Percentiles rank a stretch among this genome's conserved stretches.
Evolutionary conservation across 2,797 vertebrate genomes (phyloP).

Genomic region (Gadopsis bispinosus): DNA sequence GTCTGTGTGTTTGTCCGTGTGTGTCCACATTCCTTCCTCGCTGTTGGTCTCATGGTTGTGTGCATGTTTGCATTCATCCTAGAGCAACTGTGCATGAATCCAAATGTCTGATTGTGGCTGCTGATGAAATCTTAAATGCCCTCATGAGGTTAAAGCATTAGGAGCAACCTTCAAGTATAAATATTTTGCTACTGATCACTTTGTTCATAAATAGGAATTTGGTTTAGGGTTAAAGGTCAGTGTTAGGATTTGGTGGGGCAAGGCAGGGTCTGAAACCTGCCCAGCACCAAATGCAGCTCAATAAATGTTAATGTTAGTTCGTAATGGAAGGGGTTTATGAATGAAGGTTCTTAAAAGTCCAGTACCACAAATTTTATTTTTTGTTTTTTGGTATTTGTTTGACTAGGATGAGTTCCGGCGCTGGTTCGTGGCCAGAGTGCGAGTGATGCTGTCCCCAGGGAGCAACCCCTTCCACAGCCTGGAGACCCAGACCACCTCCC

Average conservation of each 20-base stretch:
- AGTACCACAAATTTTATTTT: not conserved
- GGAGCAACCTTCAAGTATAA: not conserved
- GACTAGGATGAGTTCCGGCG: slow-evolving; percentile 94
- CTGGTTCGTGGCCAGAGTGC: slow-evolving; percentile 96
- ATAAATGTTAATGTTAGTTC: not conserved
- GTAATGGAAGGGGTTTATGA: not conserved
- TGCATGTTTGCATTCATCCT: slow-evolving; percentile 8
- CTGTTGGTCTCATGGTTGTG: slow-evolving; percentile 12
- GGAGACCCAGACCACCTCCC: slow-evolving; percentile 85
- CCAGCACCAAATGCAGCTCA: not conserved
- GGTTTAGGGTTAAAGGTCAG: not conserved
- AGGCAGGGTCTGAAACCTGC: not conserved
- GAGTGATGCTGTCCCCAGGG: slow-evolving; percentile 89
- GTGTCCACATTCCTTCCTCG: slow-evolving; percentile 10
- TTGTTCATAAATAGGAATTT: slow-evolving; percentile 4
- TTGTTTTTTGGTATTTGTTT: slow-evolving; percentile 2
- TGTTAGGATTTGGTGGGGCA: not conserved
- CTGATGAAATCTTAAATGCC: not conserved
- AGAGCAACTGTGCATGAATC: slow-evolving; percentile 10
- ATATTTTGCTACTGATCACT: not conserved
- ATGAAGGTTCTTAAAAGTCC: slow-evolving; percentile 1
- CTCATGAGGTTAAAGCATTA: not conserved
- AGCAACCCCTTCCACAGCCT: slow-evolving; percentile 87
- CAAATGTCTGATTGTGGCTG: not conserved
- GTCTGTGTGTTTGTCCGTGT: not conserved